Conservation (phyloP, 1,140 invertebrate genomes). For the Ceratina calcarata region DNA sequence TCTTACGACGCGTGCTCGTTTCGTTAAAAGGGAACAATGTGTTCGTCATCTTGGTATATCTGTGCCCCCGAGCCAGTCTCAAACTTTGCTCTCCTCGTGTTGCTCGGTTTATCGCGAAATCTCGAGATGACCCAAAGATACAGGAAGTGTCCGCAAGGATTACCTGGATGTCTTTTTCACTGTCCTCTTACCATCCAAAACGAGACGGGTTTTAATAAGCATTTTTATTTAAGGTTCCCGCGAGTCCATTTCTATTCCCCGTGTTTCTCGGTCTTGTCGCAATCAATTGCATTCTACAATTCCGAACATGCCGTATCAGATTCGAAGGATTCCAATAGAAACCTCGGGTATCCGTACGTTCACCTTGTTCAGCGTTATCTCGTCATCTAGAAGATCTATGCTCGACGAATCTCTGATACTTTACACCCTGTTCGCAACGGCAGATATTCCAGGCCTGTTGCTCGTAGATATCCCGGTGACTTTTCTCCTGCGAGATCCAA, state of each 20-base stretch:
- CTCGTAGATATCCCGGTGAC: conserved; percentile 20
- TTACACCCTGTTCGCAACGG: conserved; percentile 18
- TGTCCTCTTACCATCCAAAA: not conserved
- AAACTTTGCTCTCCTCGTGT: not conserved
- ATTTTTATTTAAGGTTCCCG: not conserved
- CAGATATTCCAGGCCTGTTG: conserved; percentile 33
- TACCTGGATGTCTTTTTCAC: conserved; percentile 4
- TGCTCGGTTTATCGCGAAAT: conserved; percentile 1
- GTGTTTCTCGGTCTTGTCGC: no score
- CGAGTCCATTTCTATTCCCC: no score
- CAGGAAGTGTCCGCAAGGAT: not conserved
- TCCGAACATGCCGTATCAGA: not conserved
- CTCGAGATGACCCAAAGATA: conserved; percentile 1
- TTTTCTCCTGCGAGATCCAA: conserved; percentile 12
- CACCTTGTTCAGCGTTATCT: conserved; percentile 47
- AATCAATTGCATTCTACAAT: not conserved
- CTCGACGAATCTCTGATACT: conserved; percentile 48
- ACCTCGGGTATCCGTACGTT: conserved; percentile 46
- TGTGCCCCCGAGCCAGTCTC: not conserved
- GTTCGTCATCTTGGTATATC: no score
- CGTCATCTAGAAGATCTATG: conserved; percentile 59
- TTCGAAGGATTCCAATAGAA: conserved; percentile 23
- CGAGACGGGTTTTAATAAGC: not conserved
- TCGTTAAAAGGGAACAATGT: no score
- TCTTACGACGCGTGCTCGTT: no score